Base-by-base conservation (phyloP, 2,888 invertebrate genomes). In the Hypomecis punctinalis region DNA sequence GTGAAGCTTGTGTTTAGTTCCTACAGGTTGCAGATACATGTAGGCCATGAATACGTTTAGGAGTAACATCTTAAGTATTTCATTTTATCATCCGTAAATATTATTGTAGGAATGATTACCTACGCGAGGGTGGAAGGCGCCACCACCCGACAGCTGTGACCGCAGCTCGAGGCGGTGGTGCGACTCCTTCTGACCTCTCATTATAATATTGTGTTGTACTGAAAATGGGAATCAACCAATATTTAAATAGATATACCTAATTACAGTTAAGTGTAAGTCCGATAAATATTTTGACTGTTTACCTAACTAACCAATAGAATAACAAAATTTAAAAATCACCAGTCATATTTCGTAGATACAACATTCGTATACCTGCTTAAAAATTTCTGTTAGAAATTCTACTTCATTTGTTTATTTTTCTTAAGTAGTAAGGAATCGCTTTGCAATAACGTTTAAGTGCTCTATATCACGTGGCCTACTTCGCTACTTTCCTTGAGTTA, bases 1-100 rank as follows among this genome's bases (percentile, higher is more conserved):
- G 90, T 89, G 85, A 87, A 88, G 92, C 92, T 91, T 91, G 89
- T 88, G 88, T 90, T 91, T 88, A 89, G 90, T 93, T 92, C 89
- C 90, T 91, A 90, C 84, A 87, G 85, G 88, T 85, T 80, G 80
- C 88, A 79, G 80, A 71, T 73, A 76, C 71, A 72, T 75, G 73
- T 80, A 79, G 80, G 76, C 74, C 72, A 75, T 73, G 63, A 46
- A 52, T 47, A 53, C 39, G 35, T 49, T 61, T 49, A 61, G 58
- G 11, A 40, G n/a, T 49, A 62, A 47, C 56, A 66, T 57, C 63
- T 68, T 69, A n/a, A n/a, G n/a, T n/a, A 70, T 77, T 76, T 79
- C 70, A 74, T 67, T 80, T 78, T 73, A 75, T 70, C 72, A 72
- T 59, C 66, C 71, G 55, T 47, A 63, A 67, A 55, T 53, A 43